Evolutionary conservation across 2,888 invertebrate species (phyloP), one percentile per base, ranked within the genome.

Genomic region (Spilosoma lubricipeda): DNA sequence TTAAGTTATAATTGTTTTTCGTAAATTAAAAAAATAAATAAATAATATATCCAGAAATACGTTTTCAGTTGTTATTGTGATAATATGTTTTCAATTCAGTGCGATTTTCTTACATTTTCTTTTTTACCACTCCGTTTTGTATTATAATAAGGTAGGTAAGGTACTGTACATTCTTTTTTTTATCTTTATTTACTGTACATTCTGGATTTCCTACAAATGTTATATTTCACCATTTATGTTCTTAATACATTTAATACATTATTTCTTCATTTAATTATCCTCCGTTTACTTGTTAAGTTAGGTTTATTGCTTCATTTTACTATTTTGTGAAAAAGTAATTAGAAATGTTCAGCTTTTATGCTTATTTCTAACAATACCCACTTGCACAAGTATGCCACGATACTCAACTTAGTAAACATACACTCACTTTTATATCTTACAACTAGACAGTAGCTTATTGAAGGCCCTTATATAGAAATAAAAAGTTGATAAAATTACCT

Each of bases 191-290:
- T n/a, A n/a, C n/a, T n/a, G n/a, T n/a, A n/a, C 71, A 65, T 66
- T 68, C 72, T 52, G 30, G 52, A 48, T 71, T 75, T 65, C 33
- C 72, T 59, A 65, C 66, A 42, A 36, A 75, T 39, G 71, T 65
- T 65, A 42, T 65, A 56, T 65, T 56, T 56, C 5, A 42, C 56
- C 48, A 42, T 52, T 48, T 64, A 30, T 45, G 30, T 48, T 27
- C 30, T 11, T 48, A 69, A 23, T 42, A 70, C 69, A 42, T 48
- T 11, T 33, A 69, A 13, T 39, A 70, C 69, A 42, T 56, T 45
- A 42, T 36, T 73, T n/a, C 64, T 27, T 13, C 23, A 36, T 73
- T 52, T 30, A 56, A 66, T 69, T 63, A 68, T 45, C 3, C 45
- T 45, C 45, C 15, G 15, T 45, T 56, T 59, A 45, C 20, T 73